These are phyloP conservation scores for Xylocampa areola DNA, from an alignment of 2,888 invertebrate genomes.

Conservation along the genomic window DNA sequence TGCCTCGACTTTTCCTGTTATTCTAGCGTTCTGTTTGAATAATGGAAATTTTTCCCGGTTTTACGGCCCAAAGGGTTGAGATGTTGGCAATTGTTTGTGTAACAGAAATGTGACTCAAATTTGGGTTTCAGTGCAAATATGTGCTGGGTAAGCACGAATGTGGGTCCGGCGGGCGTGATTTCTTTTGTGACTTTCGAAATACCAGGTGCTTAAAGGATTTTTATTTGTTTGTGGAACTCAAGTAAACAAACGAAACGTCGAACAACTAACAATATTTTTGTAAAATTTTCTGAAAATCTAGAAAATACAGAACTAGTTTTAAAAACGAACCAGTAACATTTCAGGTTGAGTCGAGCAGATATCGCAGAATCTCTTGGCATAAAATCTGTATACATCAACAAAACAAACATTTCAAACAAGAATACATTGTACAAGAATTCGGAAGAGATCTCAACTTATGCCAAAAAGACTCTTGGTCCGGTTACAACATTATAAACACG, in stretches of 20 bases:
- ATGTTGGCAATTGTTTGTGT: conserved; percentile 49
- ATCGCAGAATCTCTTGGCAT: conserved; percentile 33
- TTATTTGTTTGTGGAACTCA: conserved; percentile 18
- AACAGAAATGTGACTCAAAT: conserved; percentile 50
- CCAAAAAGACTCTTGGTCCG: conserved; percentile 17
- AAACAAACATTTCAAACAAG: conserved; percentile 10
- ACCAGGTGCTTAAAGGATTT: conserved; percentile 32
- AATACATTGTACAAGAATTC: conserved; percentile 4
- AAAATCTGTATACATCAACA: conserved; percentile 37
- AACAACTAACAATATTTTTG: neutral
- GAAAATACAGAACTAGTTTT: conserved; percentile 3
- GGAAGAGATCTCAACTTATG: conserved; percentile 22
- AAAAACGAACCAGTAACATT: conserved; percentile 15
- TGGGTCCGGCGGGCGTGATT: conserved; percentile 39
- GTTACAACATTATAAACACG: conserved; percentile 4
- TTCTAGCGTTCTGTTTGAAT: conserved; percentile 52
- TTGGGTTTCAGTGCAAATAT: conserved; percentile 46
- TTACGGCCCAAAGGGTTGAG: conserved; percentile 49
- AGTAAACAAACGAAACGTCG: conserved; percentile 18
- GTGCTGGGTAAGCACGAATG: conserved; percentile 42
- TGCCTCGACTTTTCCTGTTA: conserved; percentile 48
- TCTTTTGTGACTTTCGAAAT: conserved; percentile 44
- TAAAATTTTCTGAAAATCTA: neutral
- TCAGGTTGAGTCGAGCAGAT: conserved; percentile 3
- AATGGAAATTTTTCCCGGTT: conserved; percentile 52